These are phyloP conservation scores for Spongilla lacustris DNA, from an alignment of 37 sponge, comb jelly and placozoan genomes.

Conservation along the genomic window DNA sequence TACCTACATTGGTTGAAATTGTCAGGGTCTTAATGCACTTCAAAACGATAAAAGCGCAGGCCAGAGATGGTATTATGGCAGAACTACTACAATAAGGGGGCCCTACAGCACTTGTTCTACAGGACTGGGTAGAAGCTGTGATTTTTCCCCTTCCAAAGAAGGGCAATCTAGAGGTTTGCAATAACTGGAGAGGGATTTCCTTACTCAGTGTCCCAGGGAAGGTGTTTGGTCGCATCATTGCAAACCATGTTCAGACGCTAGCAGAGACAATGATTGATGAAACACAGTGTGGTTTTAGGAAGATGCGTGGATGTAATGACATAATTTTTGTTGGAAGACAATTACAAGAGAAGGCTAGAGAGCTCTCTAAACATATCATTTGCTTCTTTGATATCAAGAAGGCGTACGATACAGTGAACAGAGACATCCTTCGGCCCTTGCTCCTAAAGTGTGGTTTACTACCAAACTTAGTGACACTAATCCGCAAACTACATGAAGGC, in stretches of 20 bases:
- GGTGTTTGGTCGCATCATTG: constrained; percentile 15
- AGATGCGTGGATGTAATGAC: constrained; percentile 22
- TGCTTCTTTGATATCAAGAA: constrained; percentile 22
- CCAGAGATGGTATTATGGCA: not conserved
- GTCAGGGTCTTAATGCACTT: constrained; percentile 4
- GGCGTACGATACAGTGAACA: constrained; percentile 33
- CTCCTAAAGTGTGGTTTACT: not conserved
- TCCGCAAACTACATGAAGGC: constrained; percentile 46
- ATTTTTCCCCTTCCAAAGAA: constrained; percentile 21
- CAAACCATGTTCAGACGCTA: not conserved
- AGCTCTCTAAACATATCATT: not conserved
- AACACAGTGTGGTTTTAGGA: constrained; percentile 25
- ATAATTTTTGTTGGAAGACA: constrained; percentile 12
- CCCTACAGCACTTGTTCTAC: constrained; percentile 4
- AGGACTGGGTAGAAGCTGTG: constrained; percentile 15
- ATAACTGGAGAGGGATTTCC: constrained; percentile 23
- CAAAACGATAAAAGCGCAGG: constrained; percentile 11
- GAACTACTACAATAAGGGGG: constrained; percentile 25
- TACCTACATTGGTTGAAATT: constrained; percentile 10
- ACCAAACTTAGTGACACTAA: not conserved
- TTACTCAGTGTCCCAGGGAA: constrained; percentile 16
- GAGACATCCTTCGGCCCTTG: constrained; percentile 16
- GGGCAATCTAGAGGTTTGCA: not conserved
- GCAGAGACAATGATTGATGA: constrained; percentile 7
- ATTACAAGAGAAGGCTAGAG: constrained; percentile 13